These are phyloP conservation scores for Carapus acus DNA, from an alignment of 2,797 vertebrate species.

Conservation along the genomic window DNA sequence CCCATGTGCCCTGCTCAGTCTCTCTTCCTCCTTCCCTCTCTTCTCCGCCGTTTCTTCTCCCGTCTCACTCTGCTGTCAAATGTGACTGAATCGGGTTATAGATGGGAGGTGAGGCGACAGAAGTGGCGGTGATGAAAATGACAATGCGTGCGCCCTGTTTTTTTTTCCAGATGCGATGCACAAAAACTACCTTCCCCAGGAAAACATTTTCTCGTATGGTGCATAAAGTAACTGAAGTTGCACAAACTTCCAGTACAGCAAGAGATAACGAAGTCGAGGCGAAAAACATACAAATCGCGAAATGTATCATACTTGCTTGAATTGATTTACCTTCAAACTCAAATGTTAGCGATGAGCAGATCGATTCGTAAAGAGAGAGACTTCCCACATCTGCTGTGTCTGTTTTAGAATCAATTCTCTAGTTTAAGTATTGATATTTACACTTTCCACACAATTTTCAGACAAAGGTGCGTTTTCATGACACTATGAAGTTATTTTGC, in stretches of 20 bases:
- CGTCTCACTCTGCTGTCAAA: conserved; percentile 69
- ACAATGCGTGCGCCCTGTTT: conserved; percentile 56
- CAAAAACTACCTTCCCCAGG: conserved; percentile 37
- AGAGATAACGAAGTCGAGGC: conserved; percentile 13
- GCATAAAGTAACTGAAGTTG: conserved; percentile 13
- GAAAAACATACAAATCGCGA: conserved; percentile 7
- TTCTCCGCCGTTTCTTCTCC: conserved; percentile 48
- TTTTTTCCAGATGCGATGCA: conserved; percentile 49
- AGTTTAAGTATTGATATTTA: no score
- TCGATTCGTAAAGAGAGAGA: no score
- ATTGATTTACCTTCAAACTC: no score
- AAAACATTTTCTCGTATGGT: conserved; percentile 61
- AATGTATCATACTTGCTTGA: neutral
- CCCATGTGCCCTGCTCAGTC: conserved; percentile 12
- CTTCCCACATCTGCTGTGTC: no score
- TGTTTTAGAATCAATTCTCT: no score
- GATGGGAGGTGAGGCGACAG: conserved; percentile 57
- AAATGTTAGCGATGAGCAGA: no score
- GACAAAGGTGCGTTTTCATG: no score
- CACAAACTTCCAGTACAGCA: conserved; percentile 21
- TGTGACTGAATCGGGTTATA: conserved; percentile 81
- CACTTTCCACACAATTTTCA: no score
- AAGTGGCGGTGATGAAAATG: conserved; percentile 64
- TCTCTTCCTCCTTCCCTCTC: conserved; percentile 1
- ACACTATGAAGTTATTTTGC: no score